Base-by-base conservation (phyloP, 2,888 invertebrate species). In the Sesia apiformis region DNA sequence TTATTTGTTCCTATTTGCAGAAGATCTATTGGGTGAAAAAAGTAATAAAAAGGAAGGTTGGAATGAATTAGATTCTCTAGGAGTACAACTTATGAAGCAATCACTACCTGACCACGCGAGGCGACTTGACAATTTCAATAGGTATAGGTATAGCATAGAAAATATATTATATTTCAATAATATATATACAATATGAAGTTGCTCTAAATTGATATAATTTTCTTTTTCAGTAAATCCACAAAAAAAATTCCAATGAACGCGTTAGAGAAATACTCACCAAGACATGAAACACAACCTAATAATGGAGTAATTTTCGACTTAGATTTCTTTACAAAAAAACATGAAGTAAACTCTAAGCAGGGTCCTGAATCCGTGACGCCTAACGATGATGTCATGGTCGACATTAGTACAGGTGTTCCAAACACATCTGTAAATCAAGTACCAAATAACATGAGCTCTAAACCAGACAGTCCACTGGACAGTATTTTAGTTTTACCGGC, bases 61-160 rank as follows among this genome's bases (percentile, higher is more conserved):
- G 75, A 93, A 94, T 69, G 95, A 94, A 69, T 78, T 96, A 59
- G 96, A 97, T 77, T 92, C 93, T 40, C 84, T 97, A n/a, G 94
- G 96, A 42, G 94, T 96, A 75, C 91, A 93, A 66, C 86, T 97
- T 52, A 85, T 97, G 55, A 94, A 94, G 70, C 91, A 94, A 72
- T 94, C 93, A 58, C 76, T 95, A 57, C 91, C 91, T 3, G 80
- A 85, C 38, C 79, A 88, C 70, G 75, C 84, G 50, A 80, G 77
- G 65, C 66, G 83, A 49, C 59, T 78, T 51, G 87, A 87, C 53
- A 75, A 67, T 59, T 89, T 89, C 57, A 82, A 74, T 65, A 70
- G 78, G 88, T 87, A 70, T 23, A 23, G 6, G 6, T 2, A 23
- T 23, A 23, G 23, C 23, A 23, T 23, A 23, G 23, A 23, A 23